Conservation (phyloP, 2,797 vertebrate species). For the Trachurus trachurus region DNA sequence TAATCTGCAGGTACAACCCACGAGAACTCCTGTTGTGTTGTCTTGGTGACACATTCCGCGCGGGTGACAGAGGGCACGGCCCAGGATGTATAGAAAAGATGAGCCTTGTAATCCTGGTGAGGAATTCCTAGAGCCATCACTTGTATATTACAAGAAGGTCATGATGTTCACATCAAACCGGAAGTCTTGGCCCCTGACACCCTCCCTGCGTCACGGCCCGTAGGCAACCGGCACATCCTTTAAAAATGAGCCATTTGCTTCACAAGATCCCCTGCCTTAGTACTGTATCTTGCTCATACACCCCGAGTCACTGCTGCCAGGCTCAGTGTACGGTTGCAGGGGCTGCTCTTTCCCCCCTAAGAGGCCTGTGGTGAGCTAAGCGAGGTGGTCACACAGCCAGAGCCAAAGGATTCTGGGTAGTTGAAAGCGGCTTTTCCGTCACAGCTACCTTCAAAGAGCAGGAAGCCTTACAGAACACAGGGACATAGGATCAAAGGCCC, state of each 20-base stretch:
- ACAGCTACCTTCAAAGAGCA: slow-evolving; percentile 81
- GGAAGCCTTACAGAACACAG: slow-evolving; percentile 72
- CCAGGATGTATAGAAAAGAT: background rate
- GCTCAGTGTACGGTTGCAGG: slow-evolving; percentile 41
- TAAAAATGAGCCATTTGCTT: slow-evolving; percentile 36
- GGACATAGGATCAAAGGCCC: slow-evolving; percentile 79
- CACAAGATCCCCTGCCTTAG: slow-evolving; percentile 38
- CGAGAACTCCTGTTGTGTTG: slow-evolving; percentile 21
- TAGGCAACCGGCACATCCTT: slow-evolving; percentile 36
- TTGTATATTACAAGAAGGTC: slow-evolving; percentile 31
- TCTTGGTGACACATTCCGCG: slow-evolving; percentile 33
- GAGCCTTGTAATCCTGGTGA: slow-evolving; percentile 16
- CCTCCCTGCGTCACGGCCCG: background rate
- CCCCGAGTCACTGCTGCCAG: slow-evolving; percentile 49
- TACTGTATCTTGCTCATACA: slow-evolving; percentile 51
- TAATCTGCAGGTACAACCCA: slow-evolving; percentile 64
- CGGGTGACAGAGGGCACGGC: slow-evolving; percentile 13
- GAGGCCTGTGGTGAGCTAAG: slow-evolving; percentile 71
- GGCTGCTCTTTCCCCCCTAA: slow-evolving; percentile 58
- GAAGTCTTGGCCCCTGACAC: slow-evolving; percentile 47
- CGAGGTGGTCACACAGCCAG: slow-evolving; percentile 58
- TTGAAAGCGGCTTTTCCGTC: slow-evolving; percentile 77
- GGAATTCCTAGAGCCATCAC: slow-evolving; percentile 6
- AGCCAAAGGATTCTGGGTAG: slow-evolving; percentile 75
- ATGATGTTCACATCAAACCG: slow-evolving; percentile 45